Conservation (phyloP, 2,888 invertebrate genomes). For the Gandaritis pyraliata region DNA sequence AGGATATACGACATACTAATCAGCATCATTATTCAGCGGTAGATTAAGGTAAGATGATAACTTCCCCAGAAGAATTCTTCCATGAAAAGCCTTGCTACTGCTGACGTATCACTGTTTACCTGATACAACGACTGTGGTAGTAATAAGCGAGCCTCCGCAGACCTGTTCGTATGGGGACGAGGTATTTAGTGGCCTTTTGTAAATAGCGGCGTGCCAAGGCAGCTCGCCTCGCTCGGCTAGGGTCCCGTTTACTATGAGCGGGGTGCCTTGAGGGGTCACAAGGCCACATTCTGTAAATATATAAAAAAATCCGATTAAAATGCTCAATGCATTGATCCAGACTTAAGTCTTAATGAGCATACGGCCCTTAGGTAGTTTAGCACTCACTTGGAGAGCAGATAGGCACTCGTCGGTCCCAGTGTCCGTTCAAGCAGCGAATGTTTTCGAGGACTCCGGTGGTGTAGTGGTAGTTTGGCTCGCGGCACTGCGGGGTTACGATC, state of each 20-base stretch:
- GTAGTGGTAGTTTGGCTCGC: conserved; percentile 30
- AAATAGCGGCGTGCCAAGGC: conserved; percentile 83
- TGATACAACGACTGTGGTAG: conserved; percentile 51
- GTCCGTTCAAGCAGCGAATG: conserved; percentile 31
- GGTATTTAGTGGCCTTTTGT: conserved; percentile 57
- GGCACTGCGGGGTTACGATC: conserved; percentile 24
- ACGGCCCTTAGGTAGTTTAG: too few relatives aligned
- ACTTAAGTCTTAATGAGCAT: too few relatives aligned
- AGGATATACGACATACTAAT: too few relatives aligned
- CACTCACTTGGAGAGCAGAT: conserved; percentile 23
- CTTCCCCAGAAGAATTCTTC: too few relatives aligned
- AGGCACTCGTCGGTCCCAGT: conserved; percentile 24
- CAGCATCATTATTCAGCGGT: too few relatives aligned
- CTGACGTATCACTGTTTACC: conserved; percentile 24
- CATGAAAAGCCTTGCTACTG: too few relatives aligned
- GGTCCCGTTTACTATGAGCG: conserved; percentile 4
- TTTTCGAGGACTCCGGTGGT: conserved; percentile 22
- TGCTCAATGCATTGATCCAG: too few relatives aligned
- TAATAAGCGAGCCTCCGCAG: conserved; percentile 81
- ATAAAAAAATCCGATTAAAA: too few relatives aligned
- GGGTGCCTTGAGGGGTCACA: conserved; percentile 1
- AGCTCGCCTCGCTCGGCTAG: conserved; percentile 39
- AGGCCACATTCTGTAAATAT: conserved; percentile 5
- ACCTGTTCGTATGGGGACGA: conserved; percentile 62
- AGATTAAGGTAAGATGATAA: too few relatives aligned